A percentile compares a stretch with the other conserved stretches of the same genome.
Conservation (phyloP, 2,888 invertebrate species). For the Rhagonycha fulva region DNA sequence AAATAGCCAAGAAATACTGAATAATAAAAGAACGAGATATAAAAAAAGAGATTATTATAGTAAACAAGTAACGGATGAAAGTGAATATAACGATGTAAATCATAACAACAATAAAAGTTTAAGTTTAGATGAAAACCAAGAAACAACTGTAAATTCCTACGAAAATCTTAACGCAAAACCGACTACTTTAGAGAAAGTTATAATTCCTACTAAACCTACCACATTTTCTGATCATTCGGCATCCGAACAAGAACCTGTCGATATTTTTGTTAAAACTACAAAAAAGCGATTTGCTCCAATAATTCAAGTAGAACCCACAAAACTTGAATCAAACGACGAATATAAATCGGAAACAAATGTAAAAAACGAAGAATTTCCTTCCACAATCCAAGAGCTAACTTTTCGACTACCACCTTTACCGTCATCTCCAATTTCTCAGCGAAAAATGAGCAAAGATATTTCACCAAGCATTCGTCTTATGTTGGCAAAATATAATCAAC, state of each 20-base stretch:
- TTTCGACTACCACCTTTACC: slow-evolving; percentile 63
- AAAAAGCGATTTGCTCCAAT: slow-evolving; percentile 76
- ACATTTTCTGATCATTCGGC: slow-evolving; percentile 31
- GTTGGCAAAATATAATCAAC: slow-evolving; percentile 72
- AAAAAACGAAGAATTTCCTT: neutral
- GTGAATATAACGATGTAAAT: slow-evolving; percentile 40
- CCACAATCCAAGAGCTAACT: slow-evolving; percentile 55
- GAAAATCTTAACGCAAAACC: slow-evolving; percentile 33
- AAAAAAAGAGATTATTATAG: slow-evolving; percentile 44
- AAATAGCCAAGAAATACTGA: neutral
- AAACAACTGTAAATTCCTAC: neutral
- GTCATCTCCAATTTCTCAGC: slow-evolving; percentile 61
- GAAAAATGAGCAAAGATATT: slow-evolving; percentile 65
- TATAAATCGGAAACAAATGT: neutral
- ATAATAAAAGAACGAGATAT: slow-evolving; percentile 45
- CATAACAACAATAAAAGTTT: neutral
- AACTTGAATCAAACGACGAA: neutral
- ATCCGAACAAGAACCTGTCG: slow-evolving; percentile 48
- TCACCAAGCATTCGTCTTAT: slow-evolving; percentile 72
- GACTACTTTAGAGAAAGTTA: slow-evolving; percentile 40
- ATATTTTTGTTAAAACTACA: slow-evolving; percentile 79
- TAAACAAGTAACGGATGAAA: slow-evolving; percentile 41
- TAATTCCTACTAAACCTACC: slow-evolving; percentile 43
- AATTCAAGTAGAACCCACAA: slow-evolving; percentile 31
- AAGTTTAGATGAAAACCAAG: neutral